phyloP scores from a whole-genome alignment of 2,888 invertebrate species.

The Callosobruchus maculatus region DNA sequence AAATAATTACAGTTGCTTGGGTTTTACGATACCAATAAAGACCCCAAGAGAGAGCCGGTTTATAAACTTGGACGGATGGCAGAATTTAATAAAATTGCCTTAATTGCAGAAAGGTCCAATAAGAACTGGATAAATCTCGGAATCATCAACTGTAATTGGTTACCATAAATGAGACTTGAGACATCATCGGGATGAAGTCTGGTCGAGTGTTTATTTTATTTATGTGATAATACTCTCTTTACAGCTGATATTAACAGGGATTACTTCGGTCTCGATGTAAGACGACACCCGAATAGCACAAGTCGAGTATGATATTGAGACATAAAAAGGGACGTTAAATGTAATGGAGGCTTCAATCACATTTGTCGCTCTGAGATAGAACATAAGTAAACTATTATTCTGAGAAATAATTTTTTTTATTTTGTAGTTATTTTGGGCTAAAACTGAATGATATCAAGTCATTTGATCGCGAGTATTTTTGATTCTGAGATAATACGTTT shows the following conservation, averaged over 20 bases:
- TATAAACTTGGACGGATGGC: constrained; percentile 15
- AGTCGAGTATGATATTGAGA: background rate
- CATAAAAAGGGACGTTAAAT: background rate
- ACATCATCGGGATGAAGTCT: constrained; percentile 34
- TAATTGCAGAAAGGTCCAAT: constrained; percentile 21
- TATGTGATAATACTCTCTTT: constrained; percentile 35
- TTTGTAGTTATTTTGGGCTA: too few relatives aligned
- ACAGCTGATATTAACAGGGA: background rate
- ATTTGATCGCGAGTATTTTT: too few relatives aligned
- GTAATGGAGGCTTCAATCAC: background rate
- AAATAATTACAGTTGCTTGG: constrained; percentile 44
- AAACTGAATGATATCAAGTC: too few relatives aligned
- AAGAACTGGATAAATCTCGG: constrained; percentile 44
- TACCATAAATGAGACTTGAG: constrained; percentile 35
- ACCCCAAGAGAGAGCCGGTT: constrained; percentile 11
- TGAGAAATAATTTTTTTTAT: too few relatives aligned
- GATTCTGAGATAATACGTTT: too few relatives aligned
- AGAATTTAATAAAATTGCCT: constrained; percentile 23
- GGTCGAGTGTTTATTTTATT: constrained; percentile 46
- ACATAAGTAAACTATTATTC: too few relatives aligned
- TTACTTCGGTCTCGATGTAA: background rate
- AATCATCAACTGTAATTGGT: constrained; percentile 48
- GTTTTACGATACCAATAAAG: constrained; percentile 25
- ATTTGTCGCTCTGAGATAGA: background rate
- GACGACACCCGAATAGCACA: background rate